Conservation (phyloP, 2,113 vertebrate species). For the Caranx ignobilis region DNA sequence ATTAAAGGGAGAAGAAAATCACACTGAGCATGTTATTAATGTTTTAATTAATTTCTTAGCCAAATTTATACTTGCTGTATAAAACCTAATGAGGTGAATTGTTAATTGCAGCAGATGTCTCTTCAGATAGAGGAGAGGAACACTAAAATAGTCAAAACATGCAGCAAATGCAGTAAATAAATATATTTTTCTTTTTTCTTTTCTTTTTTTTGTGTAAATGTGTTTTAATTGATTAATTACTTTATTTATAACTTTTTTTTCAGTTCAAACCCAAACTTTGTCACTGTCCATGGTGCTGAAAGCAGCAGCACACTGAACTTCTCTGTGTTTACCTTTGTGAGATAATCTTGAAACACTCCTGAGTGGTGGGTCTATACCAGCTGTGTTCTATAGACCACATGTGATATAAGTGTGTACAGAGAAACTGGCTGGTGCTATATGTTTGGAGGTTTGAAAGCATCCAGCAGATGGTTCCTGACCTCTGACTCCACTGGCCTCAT, state of each 20-base stretch:
- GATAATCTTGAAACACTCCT: background rate
- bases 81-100: background rate
- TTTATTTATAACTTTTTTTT: background rate
- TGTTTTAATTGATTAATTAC: background rate
- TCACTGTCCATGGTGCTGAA: constrained; percentile 7
- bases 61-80: background rate
- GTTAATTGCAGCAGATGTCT: background rate
- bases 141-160: background rate
- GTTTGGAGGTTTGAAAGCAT: background rate
- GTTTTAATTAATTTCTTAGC: constrained; percentile 14
- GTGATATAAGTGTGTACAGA: background rate
- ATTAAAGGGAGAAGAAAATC: background rate
- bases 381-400: background rate
- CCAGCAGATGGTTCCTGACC: background rate
- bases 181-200: too few species aligned
- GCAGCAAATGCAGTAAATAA: too few species aligned
- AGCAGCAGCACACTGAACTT: background rate
- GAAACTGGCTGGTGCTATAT: background rate
- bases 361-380: background rate
- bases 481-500: background rate
- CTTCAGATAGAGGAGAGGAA: background rate
- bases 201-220: too few species aligned
- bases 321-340: too few species aligned
- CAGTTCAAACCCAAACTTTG: background rate
- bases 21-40: background rate